Conservation (phyloP, 2,888 invertebrate species). For the Seira musarum region DNA sequence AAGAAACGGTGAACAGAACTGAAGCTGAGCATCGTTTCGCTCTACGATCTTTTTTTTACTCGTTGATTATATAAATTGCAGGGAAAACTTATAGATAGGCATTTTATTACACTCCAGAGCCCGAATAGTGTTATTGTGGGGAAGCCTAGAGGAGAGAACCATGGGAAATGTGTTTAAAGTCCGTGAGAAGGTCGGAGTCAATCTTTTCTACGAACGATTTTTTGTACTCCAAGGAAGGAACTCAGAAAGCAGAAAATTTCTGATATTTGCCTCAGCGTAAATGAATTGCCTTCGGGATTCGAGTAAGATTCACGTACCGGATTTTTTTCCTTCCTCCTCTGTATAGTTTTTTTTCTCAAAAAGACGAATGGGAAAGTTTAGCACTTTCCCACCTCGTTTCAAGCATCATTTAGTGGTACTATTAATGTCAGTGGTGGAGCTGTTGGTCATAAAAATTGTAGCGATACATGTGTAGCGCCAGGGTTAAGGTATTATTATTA, state of each 20-base stretch:
- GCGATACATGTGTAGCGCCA: neutral
- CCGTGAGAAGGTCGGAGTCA: neutral
- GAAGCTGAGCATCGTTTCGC: neutral
- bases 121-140: too few relatives aligned
- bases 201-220: neutral
- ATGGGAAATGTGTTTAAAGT: neutral
- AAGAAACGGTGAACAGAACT: too few relatives aligned
- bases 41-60: neutral
- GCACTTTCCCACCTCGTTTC: conserved; percentile 57
- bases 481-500: too few relatives aligned
- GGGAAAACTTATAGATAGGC: neutral
- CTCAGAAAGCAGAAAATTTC: neutral
- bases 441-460: neutral
- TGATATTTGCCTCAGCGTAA: neutral
- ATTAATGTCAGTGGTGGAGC: conserved; percentile 6
- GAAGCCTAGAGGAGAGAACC: neutral
- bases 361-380: conserved; percentile 31
- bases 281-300: neutral
- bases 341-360: neutral
- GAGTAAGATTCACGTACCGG: conserved; percentile 16
- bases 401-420: conserved; percentile 51
- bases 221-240: neutral
- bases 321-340: neutral
- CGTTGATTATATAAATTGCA: conserved; percentile 3
- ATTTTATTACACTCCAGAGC: neutral